Evolutionary conservation across 2,888 invertebrate genomes (phyloP).

Genomic region (Amphipoea lucens): DNA sequence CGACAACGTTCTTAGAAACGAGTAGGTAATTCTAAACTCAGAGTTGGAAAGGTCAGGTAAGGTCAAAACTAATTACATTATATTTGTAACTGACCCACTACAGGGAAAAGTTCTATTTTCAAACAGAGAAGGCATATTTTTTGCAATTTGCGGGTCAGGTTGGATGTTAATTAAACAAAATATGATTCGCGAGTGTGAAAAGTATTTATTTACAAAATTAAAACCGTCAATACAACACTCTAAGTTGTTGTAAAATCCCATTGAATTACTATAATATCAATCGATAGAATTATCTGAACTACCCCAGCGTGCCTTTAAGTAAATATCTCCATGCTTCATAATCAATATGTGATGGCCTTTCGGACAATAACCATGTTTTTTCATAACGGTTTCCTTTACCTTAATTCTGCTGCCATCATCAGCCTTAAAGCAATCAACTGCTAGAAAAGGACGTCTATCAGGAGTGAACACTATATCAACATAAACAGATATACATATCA

Average conservation of each 20-base stretch:
- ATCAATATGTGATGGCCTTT: not conserved
- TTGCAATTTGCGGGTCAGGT: not conserved
- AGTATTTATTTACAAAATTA: not conserved
- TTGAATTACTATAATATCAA: too few relatives aligned
- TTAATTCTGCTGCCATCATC: not conserved
- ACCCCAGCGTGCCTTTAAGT: too few relatives aligned
- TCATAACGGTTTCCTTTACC: not conserved
- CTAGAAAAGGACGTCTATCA: not conserved
- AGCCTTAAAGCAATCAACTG: not conserved
- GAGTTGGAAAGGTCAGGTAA: constrained; percentile 17
- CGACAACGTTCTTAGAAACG: constrained; percentile 19
- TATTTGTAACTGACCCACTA: not conserved
- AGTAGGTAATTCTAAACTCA: constrained; percentile 8
- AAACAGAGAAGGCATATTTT: not conserved
- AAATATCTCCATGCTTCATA: not conserved
- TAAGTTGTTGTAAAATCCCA: too few relatives aligned
- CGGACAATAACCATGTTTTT: not conserved
- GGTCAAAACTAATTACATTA: constrained; percentile 5
- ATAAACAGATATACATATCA: not conserved
- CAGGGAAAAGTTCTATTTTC: not conserved
- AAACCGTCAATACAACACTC: too few relatives aligned
- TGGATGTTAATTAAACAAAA: not conserved
- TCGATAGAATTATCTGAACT: too few relatives aligned
- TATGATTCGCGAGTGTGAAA: not conserved
- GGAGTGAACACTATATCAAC: not conserved